These are phyloP conservation scores for Dusona sp. DNA, from an alignment of 2,888 invertebrate species.

Conservation along the genomic window DNA sequence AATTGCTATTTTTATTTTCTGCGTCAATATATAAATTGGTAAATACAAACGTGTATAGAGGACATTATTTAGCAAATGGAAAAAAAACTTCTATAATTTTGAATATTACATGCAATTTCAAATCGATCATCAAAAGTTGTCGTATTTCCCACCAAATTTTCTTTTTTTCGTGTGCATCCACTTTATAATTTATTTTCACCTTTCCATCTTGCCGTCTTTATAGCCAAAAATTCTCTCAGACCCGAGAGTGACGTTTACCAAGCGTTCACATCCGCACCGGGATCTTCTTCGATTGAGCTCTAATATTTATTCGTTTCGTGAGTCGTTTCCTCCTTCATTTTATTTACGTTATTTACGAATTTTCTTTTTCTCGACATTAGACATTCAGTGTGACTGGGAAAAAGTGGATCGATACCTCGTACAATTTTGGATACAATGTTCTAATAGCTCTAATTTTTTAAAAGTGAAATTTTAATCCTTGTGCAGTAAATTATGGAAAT, in stretches of 20 bases:
- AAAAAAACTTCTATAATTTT: not conserved
- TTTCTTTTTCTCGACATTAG: slow-evolving; percentile 15
- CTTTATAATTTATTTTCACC: no score
- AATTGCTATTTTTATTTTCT: not conserved
- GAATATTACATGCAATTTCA: not conserved
- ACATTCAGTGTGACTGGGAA: no score
- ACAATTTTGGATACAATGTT: not conserved
- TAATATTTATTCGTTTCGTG: slow-evolving; percentile 50
- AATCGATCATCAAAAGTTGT: no score
- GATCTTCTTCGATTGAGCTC: slow-evolving; percentile 13
- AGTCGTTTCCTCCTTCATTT: slow-evolving; percentile 5
- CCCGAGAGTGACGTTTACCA: not conserved
- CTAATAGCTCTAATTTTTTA: no score
- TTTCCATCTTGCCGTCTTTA: no score
- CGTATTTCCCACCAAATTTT: no score
- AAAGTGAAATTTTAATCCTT: not conserved
- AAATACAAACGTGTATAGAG: no score
- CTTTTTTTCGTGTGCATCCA: no score
- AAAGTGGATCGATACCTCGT: no score
- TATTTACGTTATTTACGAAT: slow-evolving; percentile 1
- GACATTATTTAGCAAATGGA: not conserved
- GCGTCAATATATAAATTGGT: not conserved
- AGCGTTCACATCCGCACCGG: slow-evolving; percentile 7
- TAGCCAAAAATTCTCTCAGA: not conserved
- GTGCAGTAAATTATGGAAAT: no score